Percentiles rank a stretch among this genome's conserved stretches.
Evolutionary conservation across 1,140 invertebrate species (phyloP).

Genomic region (Drosophila parvula): DNA sequence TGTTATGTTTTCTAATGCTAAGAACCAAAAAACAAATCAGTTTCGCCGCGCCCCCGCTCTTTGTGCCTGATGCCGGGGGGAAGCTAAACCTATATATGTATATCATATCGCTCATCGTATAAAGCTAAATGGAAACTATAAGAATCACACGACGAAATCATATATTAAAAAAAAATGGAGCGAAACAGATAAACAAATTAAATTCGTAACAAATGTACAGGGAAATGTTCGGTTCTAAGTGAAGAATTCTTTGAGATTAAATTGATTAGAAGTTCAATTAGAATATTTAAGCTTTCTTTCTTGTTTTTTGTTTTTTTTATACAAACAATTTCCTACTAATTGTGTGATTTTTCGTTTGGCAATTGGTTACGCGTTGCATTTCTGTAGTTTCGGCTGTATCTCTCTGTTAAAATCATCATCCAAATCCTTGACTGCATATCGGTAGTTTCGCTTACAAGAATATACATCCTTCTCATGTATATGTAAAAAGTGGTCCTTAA

Average conservation of each 20-base stretch:
- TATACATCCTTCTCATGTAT: conserved; percentile 62
- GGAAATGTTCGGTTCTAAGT: conserved; percentile 45
- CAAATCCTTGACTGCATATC: conserved; percentile 74
- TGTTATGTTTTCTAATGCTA: conserved; percentile 58
- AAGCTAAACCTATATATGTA: conserved; percentile 28
- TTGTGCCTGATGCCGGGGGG: conserved; percentile 30
- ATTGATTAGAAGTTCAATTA: conserved; percentile 38
- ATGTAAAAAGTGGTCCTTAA: conserved; percentile 82
- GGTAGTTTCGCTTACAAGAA: conserved; percentile 70
- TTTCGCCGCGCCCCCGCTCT: conserved; percentile 44
- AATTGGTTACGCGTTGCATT: conserved; percentile 73
- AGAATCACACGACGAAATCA: conserved; percentile 63
- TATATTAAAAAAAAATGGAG: conserved; percentile 31
- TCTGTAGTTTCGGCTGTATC: conserved; percentile 38
- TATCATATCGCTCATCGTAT: conserved; percentile 21
- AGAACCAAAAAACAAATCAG: conserved; percentile 51
- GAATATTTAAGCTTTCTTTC: conserved; percentile 47
- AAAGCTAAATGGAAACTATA: conserved; percentile 58
- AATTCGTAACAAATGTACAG: conserved; percentile 72
- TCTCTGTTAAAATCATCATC: conserved; percentile 69
- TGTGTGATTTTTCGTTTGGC: conserved; percentile 62
- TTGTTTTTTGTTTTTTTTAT: conserved; percentile 48
- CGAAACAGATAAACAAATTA: conserved; percentile 47
- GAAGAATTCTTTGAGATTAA: conserved; percentile 44
- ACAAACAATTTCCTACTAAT: conserved; percentile 52